phyloP scores from a whole-genome alignment of 2,113 vertebrate genomes.

The Maccullochella peelii region DNA sequence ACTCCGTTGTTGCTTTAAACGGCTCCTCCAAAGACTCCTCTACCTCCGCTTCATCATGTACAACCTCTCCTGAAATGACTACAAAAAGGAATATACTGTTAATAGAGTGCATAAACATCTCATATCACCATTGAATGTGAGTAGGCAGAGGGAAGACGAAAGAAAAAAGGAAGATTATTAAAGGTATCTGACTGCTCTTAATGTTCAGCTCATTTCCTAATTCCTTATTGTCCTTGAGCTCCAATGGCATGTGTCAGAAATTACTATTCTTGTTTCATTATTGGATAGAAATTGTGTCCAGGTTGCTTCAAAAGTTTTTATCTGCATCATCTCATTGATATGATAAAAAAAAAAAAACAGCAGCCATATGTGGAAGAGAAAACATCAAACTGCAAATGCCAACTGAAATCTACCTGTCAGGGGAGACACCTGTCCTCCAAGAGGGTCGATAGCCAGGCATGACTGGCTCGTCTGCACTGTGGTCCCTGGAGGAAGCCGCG shows the following conservation, averaged over 20 bases:
- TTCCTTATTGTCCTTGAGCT: background rate
- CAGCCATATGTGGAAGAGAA: constrained; percentile 42
- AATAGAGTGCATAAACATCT: constrained; percentile 1
- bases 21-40: constrained; percentile 88
- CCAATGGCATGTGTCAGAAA: background rate
- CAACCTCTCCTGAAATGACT: constrained; percentile 78
- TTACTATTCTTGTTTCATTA: background rate
- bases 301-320: constrained; percentile 11
- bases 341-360: constrained; percentile 6
- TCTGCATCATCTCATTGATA: constrained; percentile 2
- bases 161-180: constrained; percentile 16
- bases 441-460: constrained; percentile 70
- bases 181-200: background rate
- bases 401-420: constrained; percentile 74
- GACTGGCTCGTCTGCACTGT: constrained; percentile 85
- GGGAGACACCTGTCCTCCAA: constrained; percentile 74
- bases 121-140: background rate
- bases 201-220: background rate
- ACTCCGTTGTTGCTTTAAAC: constrained; percentile 77
- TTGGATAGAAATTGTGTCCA: constrained; percentile 15
- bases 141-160: constrained; percentile 1
- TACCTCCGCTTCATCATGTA: constrained; percentile 82
- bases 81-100: background rate
- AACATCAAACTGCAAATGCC: constrained; percentile 36
- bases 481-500: constrained; percentile 86